Evolutionary conservation across 2,888 invertebrate genomes (phyloP), one percentile per base, ranked within the genome.

Genomic region (Acanthosoma haemorrhoidale): DNA sequence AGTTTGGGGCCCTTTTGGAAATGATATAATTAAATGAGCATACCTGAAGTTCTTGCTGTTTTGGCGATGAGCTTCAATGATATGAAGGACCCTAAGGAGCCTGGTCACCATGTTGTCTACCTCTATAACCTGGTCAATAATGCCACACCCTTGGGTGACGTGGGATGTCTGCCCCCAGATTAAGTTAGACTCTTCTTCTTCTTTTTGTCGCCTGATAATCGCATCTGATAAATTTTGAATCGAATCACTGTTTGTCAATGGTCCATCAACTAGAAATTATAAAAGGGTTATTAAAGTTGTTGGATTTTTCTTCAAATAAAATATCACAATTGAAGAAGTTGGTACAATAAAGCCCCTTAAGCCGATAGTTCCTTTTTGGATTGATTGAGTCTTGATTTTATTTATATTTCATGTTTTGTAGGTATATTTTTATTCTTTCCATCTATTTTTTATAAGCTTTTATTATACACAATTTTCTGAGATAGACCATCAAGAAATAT

Each of bases 221-320:
- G 91, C 89, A 75, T 90, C 89, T 0, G 91, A 89, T 8, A 92
- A 81, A 79, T 88, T 90, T 76, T 90, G 89, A 43, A 92, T 83
- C 43, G 90, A 91, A 77, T 90, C 90, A 69, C 77, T 77, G 75
- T 85, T 84, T 59, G 71, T 75, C 4, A 76, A 72, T n/a, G 70
- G 68, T 15, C 67, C 71, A 13, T 71, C 68, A 32, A 72, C 70
- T 59, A 2, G 4, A 38, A 13, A 63, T 15, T 4, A 6, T 2
- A 60, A 34, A 16, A n/a, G n/a, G n/a, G n/a, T n/a, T 11, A 36
- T 13, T 36, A 36, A 36, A 11, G 9, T 36, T 13, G 9, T 11
- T 11, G 38, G 13, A 36, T 36, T 11, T 11, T 11, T 36, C 13
- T 36, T 13, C 13, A 11, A 36, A 36, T 11, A 9, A 36, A 11